Conservation (phyloP, 2,797 vertebrate species). For the Furcifer pardalis region DNA sequence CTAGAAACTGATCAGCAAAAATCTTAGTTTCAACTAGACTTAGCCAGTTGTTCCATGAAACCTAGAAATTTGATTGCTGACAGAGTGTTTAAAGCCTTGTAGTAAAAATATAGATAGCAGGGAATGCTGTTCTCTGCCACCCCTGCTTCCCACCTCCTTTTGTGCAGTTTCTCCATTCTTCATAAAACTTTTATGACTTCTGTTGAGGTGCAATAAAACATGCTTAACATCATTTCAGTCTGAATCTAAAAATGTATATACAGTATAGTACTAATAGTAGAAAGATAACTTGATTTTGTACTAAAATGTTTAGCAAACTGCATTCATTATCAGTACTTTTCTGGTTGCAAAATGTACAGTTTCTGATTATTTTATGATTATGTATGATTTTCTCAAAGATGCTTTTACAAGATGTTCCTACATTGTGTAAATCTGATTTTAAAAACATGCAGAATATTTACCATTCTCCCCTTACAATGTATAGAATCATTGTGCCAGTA, state of each 20-base stretch:
- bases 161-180: background rate
- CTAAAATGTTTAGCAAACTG: constrained; percentile 18
- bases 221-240: background rate
- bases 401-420: background rate
- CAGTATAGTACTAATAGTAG: background rate
- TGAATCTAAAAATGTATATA: constrained; percentile 28
- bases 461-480: too few species aligned
- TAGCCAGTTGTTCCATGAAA: background rate
- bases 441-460: background rate
- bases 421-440: background rate
- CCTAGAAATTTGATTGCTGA: background rate
- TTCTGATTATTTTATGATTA: background rate
- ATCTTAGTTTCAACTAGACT: too few species aligned
- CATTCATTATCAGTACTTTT: constrained; percentile 7
- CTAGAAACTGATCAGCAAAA: background rate
- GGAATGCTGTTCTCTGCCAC: background rate
- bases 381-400: background rate
- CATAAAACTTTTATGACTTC: background rate
- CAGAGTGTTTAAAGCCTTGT: background rate
- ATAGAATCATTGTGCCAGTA: background rate
- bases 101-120: background rate
- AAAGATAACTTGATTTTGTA: background rate
- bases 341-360: background rate
- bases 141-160: background rate
- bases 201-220: background rate